A percentile compares a stretch with the other conserved stretches of the same genome.
phyloP scores from a whole-genome alignment of 2,888 invertebrate genomes.

The Phania funesta region DNA sequence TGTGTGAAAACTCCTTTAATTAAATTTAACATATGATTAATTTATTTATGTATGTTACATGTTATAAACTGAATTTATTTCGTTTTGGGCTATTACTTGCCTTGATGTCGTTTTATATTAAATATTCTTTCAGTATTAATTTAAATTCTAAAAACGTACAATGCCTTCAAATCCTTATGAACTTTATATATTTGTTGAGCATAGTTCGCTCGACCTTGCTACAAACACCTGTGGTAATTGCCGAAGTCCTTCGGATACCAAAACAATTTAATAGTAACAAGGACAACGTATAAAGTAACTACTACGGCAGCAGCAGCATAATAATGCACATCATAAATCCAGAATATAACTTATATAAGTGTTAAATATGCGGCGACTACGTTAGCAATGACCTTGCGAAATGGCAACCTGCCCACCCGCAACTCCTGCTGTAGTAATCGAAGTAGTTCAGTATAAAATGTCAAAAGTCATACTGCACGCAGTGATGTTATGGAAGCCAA shows the following conservation, averaged over 20 bases:
- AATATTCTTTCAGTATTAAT: too few species aligned
- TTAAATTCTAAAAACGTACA: too few species aligned
- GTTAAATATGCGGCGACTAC: slow-evolving; percentile 45
- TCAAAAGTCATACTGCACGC: slow-evolving; percentile 25
- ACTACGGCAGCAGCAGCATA: slow-evolving; percentile 7
- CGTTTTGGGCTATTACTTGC: too few species aligned
- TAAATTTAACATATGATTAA: too few species aligned
- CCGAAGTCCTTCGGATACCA: slow-evolving; percentile 53
- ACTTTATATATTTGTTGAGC: neutral
- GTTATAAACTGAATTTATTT: too few species aligned
- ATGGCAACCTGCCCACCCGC: neutral
- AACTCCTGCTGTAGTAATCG: neutral
- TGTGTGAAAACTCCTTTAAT: too few species aligned
- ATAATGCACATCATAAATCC: slow-evolving; percentile 42
- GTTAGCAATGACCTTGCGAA: slow-evolving; percentile 58
- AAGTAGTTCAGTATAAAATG: slow-evolving; percentile 15
- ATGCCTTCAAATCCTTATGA: slow-evolving; percentile 36
- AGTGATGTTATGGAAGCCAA: slow-evolving; percentile 51
- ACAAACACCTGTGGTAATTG: slow-evolving; percentile 63
- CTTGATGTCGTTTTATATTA: too few species aligned
- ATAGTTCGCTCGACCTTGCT: slow-evolving; percentile 48
- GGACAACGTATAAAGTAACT: slow-evolving; percentile 51
- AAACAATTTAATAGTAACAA: slow-evolving; percentile 51
- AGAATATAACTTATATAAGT: slow-evolving; percentile 33
- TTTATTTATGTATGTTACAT: too few species aligned